A percentile compares a stretch with the other conserved stretches of the same genome.
Evolutionary conservation across 2,888 invertebrate species (phyloP).

Genomic region (Nephrotoma flavescens): DNA sequence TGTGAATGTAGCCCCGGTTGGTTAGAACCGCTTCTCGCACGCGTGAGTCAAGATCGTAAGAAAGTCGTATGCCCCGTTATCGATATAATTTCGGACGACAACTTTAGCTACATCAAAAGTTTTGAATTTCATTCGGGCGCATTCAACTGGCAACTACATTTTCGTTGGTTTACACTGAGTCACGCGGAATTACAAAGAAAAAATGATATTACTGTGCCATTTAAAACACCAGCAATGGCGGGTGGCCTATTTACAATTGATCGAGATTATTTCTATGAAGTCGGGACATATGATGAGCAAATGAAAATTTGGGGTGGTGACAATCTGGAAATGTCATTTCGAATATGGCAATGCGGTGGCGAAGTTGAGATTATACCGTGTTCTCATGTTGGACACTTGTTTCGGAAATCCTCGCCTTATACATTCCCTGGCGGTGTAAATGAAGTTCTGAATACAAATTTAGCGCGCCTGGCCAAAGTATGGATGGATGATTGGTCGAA

Average conservation of each 20-base stretch:
- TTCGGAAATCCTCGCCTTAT: slow-evolving; percentile 86
- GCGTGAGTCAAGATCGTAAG: slow-evolving; percentile 29
- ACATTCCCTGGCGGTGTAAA: slow-evolving; percentile 86
- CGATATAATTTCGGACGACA: slow-evolving; percentile 90
- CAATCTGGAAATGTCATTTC: slow-evolving; percentile 91
- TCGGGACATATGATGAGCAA: slow-evolving; percentile 79
- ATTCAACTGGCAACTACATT: slow-evolving; percentile 96
- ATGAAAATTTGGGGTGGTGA: slow-evolving; percentile 99
- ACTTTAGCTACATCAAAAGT: slow-evolving; percentile 86
- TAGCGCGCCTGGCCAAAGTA: slow-evolving; percentile 84
- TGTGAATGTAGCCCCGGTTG: slow-evolving; percentile 81
- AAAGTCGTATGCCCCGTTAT: slow-evolving; percentile 59
- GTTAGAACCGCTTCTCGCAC: slow-evolving; percentile 57
- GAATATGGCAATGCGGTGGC: slow-evolving; percentile 93
- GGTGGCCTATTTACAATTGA: slow-evolving; percentile 77
- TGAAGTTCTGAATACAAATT: slow-evolving; percentile 72
- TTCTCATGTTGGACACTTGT: slow-evolving; percentile 86
- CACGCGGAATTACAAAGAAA: slow-evolving; percentile 43
- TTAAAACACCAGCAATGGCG: slow-evolving; percentile 83
- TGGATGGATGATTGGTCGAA: slow-evolving; percentile 98
- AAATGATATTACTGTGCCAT: slow-evolving; percentile 58
- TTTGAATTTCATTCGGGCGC: slow-evolving; percentile 92
- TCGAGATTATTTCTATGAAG: slow-evolving; percentile 70
- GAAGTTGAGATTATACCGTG: slow-evolving; percentile 82
- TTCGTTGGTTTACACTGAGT: slow-evolving; percentile 53